Base-by-base conservation (phyloP, 2,888 invertebrate genomes). In the Podabrus alpinus region DNA sequence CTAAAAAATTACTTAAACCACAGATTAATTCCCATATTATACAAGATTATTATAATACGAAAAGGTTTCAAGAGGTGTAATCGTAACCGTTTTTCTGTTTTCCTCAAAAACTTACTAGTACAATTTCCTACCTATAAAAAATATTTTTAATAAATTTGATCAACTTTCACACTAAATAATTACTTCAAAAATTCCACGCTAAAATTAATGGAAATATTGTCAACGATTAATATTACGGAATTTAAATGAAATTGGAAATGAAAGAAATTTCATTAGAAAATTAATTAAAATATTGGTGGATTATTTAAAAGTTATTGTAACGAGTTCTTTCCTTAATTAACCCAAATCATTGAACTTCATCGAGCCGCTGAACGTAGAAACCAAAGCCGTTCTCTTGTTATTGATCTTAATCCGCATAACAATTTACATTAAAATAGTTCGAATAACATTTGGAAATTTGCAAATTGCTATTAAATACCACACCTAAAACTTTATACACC, bases 361-460 rank as follows among this genome's bases (percentile, higher is more conserved):
- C 68, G 68, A 19, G 45, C 62, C 68, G 68, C 61, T 60, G 72
- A 72, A 73, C 45, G 66, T 68, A 45, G 64, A 73, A 73, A 73
- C 73, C 69, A 67, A 73, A 72, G 62, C 72, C 72, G 61, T 73
- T 73, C 69, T 73, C 68, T 64, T 73, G 68, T 73, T 69, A 73
- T 73, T 73, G 73, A 73, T 73, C 73, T 69, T 73, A 73, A 69
- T 73, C 62, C 69, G 59, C 69, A 61, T 73, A 68, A 73, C 73
- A 73, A 73, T 73, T 69, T 66, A 69, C 73, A 73, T 73, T 73
- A 73, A 73, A 73, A 73, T 73, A 73, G 73, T 73, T 73, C 21
- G 73, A 15, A 68, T 68, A 73, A 59, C 69, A 45, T 69, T 73
- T 69, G 66, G 68, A 69, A 73, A 73, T 73, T 73, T 68, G 68